Base-by-base conservation (phyloP, 2,888 invertebrate species). In the Leucophenga montana region DNA sequence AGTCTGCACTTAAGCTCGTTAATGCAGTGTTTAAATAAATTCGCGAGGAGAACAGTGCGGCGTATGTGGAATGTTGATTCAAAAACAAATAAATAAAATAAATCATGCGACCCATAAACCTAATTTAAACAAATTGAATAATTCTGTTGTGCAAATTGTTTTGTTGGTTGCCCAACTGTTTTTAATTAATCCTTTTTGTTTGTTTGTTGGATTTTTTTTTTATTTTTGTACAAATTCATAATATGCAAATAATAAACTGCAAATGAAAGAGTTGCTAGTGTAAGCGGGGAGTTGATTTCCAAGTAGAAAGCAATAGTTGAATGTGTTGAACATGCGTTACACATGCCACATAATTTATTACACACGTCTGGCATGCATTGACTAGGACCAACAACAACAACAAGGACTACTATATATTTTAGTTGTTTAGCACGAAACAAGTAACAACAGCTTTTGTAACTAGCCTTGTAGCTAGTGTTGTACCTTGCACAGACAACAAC, bases 91-190 rank as follows among this genome's bases (percentile, higher is more conserved):
- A 14, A 1, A 13, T 6, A 27, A 59, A 59, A 83, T 80, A 83
- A 80, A 80, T 80, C 83, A 82, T 77, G 79, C 73, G 77, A 77
- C 77, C 80, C 80, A 78, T 82, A 73, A 75, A 83, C 76, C 68
- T 75, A 82, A 83, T 83, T 83, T 83, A 80, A 80, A 75, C 75
- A 75, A 80, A 83, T 81, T 83, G 76, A 83, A 82, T 80, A 80
- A 78, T 73, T 73, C 72, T 75, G 78, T 74, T 73, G 56, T 56
- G 57, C 44, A 67, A 48, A 46, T 46, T 44, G 48, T 33, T 61
- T 67, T 78, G 82, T 79, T 83, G 68, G 50, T 59, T 74, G 13
- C n/a, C 44, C 27, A 61, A 61, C 39, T 61, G 18, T 39, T 61
- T 61, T 61, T 57, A 27, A 27, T 27, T 57, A 57, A 27, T 14